Base-by-base conservation (phyloP, 2,797 vertebrate species). In the Trachops cirrhosus region DNA sequence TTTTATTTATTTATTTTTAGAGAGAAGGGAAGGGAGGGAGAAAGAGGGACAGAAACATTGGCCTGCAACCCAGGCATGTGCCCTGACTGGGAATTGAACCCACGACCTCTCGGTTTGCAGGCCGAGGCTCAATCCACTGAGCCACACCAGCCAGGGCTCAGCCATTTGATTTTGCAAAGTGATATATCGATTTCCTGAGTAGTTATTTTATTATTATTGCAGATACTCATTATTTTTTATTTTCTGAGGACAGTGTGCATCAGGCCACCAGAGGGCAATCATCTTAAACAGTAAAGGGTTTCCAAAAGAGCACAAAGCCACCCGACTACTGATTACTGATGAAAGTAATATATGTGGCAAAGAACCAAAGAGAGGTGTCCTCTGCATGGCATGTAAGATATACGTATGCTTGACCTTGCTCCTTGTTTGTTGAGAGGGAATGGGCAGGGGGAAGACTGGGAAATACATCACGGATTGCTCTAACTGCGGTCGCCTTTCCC, bases 181-280 rank as follows among this genome's bases (percentile, higher is more conserved):
- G 59, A 86, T 79, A 48, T 6, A 64, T 32, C 18, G 34, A 79
- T 68, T 91, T 91, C 37, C 57, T 62, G 68, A n/a, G 29, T 24
- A 83, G 62, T 11, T 29, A 59, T 54, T 96, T 93, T 92, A 75
- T 22, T 74, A 67, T 39, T 26, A 32, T 15, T 57, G 22, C 9
- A 70, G 57, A 88, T 10, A 14, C 7, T 74, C 5, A 26, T 3
- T 37, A 50, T 5, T 11, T 67, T 86, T 50, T 5, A 19, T 68
- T 79, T 95, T 68, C 54, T 86, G 71, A 68, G 57, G 64, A 75
- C 4, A 6, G 37, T 22, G 54, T 9, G 19, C n/a, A 39, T 39
- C 41, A 78, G 75, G 86, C 96, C 97, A 97, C 86, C 95, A 97
- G 97, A 89, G 97, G 97, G 95, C 95, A 94, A 93, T 50, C 92